A percentile compares a stretch with the other conserved stretches of the same genome.
Conservation (phyloP, 2,797 vertebrate species). For the Enteromius fasciolatus region DNA sequence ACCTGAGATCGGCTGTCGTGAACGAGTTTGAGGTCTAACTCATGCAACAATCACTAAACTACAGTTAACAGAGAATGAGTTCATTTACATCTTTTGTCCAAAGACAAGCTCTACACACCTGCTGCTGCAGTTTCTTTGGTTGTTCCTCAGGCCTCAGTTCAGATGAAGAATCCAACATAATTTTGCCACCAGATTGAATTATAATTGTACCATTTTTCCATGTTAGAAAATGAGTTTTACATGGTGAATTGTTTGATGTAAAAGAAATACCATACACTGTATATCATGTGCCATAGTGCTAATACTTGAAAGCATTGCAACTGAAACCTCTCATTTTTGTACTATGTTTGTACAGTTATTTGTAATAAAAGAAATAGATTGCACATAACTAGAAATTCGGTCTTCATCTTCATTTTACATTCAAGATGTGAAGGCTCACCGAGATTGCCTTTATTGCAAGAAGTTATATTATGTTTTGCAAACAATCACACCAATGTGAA, state of each 20-base stretch:
- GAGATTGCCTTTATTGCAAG: neutral
- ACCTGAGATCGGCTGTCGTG: slow-evolving; percentile 74
- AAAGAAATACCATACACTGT: neutral
- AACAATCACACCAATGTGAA: neutral
- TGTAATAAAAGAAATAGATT: slow-evolving; percentile 25
- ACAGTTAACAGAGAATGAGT: neutral
- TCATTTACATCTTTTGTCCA: neutral
- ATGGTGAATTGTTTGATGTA: neutral
- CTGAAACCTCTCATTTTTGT: slow-evolving; percentile 5
- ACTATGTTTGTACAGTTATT: slow-evolving; percentile 30
- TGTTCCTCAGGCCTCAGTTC: neutral
- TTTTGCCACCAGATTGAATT: neutral
- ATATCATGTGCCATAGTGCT: slow-evolving; percentile 21
- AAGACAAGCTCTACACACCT: neutral
- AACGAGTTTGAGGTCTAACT: slow-evolving; percentile 44
- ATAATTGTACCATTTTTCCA: neutral
- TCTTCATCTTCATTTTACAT: neutral
- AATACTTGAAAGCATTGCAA: slow-evolving; percentile 13
- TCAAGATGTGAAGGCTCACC: neutral
- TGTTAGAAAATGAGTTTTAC: neutral
- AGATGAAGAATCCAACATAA: neutral
- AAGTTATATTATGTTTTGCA: neutral
- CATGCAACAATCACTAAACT: neutral
- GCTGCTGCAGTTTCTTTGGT: neutral
- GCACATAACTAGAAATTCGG: neutral